Conservation (phyloP, 2,888 invertebrate genomes). For the Lumbricus terrestris region DNA sequence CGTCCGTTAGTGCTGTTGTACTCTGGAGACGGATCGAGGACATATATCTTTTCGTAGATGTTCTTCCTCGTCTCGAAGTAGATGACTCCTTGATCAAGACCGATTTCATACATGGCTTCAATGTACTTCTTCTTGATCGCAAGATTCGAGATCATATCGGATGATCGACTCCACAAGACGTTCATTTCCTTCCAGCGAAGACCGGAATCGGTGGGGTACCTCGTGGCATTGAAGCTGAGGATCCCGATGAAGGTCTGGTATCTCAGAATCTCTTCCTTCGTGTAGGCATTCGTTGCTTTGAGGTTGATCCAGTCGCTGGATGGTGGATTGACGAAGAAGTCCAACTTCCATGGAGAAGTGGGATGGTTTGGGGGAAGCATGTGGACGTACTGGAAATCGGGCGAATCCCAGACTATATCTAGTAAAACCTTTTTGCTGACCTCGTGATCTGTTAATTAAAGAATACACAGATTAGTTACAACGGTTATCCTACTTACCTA, state of each 20-base stretch:
- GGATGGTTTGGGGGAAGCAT: slow-evolving; percentile 13
- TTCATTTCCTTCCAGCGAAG: slow-evolving; percentile 36
- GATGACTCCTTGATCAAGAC: slow-evolving; percentile 37
- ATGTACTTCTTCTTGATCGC: slow-evolving; percentile 33
- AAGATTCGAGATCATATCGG: slow-evolving; percentile 34
- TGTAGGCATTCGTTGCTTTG: slow-evolving; percentile 12
- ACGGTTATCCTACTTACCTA: not conserved
- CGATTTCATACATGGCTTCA: slow-evolving; percentile 31
- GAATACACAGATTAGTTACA: not conserved
- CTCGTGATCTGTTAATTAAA: slow-evolving; percentile 31
- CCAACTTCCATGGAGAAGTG: slow-evolving; percentile 31
- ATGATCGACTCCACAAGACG: slow-evolving; percentile 35
- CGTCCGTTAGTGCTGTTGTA: slow-evolving; percentile 30
- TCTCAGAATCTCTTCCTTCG: slow-evolving; percentile 28
- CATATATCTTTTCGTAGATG: slow-evolving; percentile 27
- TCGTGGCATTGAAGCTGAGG: slow-evolving; percentile 31
- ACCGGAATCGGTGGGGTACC: slow-evolving; percentile 32
- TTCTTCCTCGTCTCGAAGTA: slow-evolving; percentile 36
- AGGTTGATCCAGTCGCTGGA: not conserved
- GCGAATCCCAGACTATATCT: slow-evolving; percentile 36
- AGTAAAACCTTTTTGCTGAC: slow-evolving; percentile 34
- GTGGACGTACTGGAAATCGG: slow-evolving; percentile 37
- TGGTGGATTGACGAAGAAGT: slow-evolving; percentile 37
- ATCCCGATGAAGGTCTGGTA: slow-evolving; percentile 32
- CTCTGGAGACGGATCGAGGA: slow-evolving; percentile 20